Conservation (phyloP, 2,113 vertebrate species). For the Dromaius novaehollandiae region DNA sequence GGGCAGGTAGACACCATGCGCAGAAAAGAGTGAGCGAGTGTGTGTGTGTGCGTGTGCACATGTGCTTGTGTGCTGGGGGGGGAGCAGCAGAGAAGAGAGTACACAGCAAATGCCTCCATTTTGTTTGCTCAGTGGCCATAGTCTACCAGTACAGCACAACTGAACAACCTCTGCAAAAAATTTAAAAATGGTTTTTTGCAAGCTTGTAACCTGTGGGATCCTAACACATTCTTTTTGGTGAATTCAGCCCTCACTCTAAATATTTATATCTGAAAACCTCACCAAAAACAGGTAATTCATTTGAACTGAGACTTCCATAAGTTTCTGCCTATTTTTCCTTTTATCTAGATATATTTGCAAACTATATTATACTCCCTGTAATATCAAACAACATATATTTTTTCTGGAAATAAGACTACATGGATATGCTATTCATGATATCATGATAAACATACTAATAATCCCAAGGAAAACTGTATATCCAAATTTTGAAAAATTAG, state of each 20-base stretch:
- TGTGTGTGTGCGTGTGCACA: no score
- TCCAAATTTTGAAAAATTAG: background rate
- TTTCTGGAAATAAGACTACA: background rate
- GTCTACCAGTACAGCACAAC: background rate
- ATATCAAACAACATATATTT: background rate
- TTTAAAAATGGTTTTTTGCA: background rate
- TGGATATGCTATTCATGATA: background rate
- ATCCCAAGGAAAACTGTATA: background rate
- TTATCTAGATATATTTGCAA: background rate
- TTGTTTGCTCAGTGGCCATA: background rate
- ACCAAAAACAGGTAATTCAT: background rate
- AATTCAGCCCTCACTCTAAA: background rate
- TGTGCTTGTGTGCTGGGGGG: rapidly evolving
- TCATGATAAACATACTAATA: background rate
- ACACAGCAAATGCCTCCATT: rapidly evolving
- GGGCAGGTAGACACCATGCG: rapidly evolving
- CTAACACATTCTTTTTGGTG: background rate
- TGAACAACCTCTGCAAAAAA: background rate
- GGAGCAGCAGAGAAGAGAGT: background rate
- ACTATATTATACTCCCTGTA: background rate
- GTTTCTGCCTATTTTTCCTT: background rate
- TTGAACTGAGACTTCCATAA: background rate
- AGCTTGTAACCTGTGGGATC: background rate
- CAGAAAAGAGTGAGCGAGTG: background rate
- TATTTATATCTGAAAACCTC: background rate